Evolutionary conservation across 2,888 invertebrate genomes (phyloP).

Genomic region (Congeria kusceri): DNA sequence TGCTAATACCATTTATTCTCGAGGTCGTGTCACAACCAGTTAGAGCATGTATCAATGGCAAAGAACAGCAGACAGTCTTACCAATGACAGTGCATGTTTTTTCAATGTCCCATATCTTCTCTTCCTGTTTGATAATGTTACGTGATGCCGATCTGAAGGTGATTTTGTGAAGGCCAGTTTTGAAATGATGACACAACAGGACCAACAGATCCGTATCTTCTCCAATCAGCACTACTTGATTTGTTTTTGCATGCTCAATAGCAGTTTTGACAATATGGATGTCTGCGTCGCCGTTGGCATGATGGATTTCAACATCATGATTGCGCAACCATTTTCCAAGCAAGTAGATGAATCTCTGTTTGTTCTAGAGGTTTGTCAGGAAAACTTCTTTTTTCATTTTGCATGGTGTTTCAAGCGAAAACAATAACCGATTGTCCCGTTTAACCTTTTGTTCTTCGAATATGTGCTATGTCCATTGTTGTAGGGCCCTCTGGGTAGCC

Average conservation of each 20-base stretch:
- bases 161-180: neutral
- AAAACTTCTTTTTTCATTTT: slow-evolving; percentile 35
- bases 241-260: slow-evolving; percentile 3
- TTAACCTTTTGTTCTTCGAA: slow-evolving; percentile 1
- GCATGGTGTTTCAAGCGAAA: slow-evolving; percentile 7
- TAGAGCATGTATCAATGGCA: slow-evolving; percentile 4
- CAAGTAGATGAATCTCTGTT: slow-evolving; percentile 36
- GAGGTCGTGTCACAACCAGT: slow-evolving; percentile 25
- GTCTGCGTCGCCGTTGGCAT: slow-evolving; percentile 41
- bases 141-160: neutral
- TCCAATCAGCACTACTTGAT: slow-evolving; percentile 4
- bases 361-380: slow-evolving; percentile 37
- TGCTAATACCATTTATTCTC: neutral
- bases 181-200: slow-evolving; percentile 15
- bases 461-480: slow-evolving; percentile 53
- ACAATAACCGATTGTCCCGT: slow-evolving; percentile 7
- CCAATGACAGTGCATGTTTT: neutral
- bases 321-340: slow-evolving; percentile 2
- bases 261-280: slow-evolving; percentile 27
- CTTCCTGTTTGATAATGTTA: neutral
- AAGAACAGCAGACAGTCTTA: neutral
- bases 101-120: neutral
- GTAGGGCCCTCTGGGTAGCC: slow-evolving; percentile 30
- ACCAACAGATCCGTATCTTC: slow-evolving; percentile 50
- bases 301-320: neutral